Evolutionary conservation across 1,140 invertebrate species (phyloP), one percentile per base, ranked within the genome.

Genomic region (Drosophila biarmipes): DNA sequence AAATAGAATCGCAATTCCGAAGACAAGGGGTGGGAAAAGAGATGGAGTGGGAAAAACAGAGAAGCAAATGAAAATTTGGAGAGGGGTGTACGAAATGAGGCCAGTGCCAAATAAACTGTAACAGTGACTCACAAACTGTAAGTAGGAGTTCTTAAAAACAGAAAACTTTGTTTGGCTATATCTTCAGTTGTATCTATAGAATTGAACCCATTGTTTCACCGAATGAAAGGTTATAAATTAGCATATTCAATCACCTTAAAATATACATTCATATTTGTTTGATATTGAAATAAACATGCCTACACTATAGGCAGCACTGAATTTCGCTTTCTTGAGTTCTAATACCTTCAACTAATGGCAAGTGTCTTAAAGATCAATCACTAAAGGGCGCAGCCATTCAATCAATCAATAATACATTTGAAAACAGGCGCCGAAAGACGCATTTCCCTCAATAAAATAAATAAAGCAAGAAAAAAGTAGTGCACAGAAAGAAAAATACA

Each of bases 331-430:
- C 17, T 27, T 48, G 4, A 15, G n/a, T n/a, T 48, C 7, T 15
- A 14, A 19, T 19, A 12, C 17, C 5, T 19, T 6, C 6, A 6
- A 11, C 8, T 42, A 6, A 21, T 21, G 6, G 56, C n/a, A 27
- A 58, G 56, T 37, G 11, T 6, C 12, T 59, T 11, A 17, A 55
- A 17, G 4, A 59, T 46, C 45, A 46, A 46, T 46, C 62, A 62
- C 12, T 43, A 42, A 43, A 11, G 11, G 19, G 55, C 12, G 8
- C 6, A 17, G 19, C 59, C 21, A 8, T 43, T 45, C 10, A 17
- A 37, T 46, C 58, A 48, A 64, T 63, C 62, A 8, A 45, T 48
- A 40, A 37, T 21, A 37, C 12, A 45, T 19, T 11, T 6, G 5
- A 4, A 19, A 29, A 21, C 6, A 45, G 61, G 61, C 11, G 40